Conservation (phyloP, 2,113 vertebrate species). For the Dipodomys ordii region DNA sequence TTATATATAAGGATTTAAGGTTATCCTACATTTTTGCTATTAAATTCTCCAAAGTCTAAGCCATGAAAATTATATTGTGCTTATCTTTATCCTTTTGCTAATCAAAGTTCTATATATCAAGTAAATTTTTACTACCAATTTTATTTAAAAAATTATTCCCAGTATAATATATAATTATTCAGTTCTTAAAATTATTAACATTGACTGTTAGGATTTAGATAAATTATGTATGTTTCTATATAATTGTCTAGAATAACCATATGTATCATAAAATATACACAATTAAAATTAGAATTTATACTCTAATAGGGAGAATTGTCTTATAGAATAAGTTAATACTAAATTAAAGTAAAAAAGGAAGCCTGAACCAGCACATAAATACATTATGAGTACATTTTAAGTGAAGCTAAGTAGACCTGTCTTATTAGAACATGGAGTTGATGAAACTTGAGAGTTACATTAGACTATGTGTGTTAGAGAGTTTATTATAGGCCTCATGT, state of each 20-base stretch:
- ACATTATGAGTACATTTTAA: not conserved
- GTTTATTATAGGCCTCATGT: not conserved
- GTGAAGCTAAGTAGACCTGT: not conserved
- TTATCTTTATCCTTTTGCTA: constrained; percentile 26
- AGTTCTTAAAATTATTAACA: not conserved
- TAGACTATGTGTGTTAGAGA: not conserved
- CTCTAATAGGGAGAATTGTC: not conserved
- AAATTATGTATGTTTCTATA: not conserved
- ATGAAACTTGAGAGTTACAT: not conserved
- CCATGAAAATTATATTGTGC: not conserved
- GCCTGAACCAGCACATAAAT: too few relatives aligned
- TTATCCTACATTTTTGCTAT: not conserved
- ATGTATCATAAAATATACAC: not conserved
- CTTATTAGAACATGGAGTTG: not conserved
- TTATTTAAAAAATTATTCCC: constrained; percentile 8
- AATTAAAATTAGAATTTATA: not conserved
- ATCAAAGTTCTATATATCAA: not conserved
- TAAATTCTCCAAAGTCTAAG: not conserved
- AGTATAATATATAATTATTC: not conserved
- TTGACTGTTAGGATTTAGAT: not conserved
- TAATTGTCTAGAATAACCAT: not conserved
- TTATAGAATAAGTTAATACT: not conserved
- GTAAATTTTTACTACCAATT: not conserved
- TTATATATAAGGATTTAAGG: not conserved
- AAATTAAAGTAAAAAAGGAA: not conserved